Conservation (phyloP, 2,797 vertebrate genomes). For the Microctenopoma lineatum region DNA sequence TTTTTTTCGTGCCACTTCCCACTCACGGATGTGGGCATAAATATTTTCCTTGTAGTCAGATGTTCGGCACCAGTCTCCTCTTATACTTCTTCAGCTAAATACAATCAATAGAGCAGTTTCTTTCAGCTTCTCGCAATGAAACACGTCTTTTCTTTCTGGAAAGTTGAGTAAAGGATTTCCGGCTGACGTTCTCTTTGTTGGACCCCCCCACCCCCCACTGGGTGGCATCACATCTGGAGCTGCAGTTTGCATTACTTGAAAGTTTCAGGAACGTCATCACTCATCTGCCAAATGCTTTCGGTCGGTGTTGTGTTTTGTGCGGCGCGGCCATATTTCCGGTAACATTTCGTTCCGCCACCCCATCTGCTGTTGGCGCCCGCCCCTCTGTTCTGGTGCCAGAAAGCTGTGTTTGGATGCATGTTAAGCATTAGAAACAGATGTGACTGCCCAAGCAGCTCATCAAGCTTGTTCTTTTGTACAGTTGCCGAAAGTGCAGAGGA, state of each 20-base stretch:
- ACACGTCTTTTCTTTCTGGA: neutral
- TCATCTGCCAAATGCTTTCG: constrained; percentile 61
- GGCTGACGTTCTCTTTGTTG: constrained; percentile 28
- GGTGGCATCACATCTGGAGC: constrained; percentile 59
- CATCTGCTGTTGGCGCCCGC: constrained; percentile 69
- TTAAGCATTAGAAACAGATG: constrained; percentile 67
- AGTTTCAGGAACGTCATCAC: constrained; percentile 51
- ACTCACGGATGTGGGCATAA: too few species aligned
- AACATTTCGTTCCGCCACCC: constrained; percentile 71
- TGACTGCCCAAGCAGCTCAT: constrained; percentile 52
- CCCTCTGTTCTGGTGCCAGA: constrained; percentile 59
- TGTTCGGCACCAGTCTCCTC: too few species aligned
- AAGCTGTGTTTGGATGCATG: constrained; percentile 65
- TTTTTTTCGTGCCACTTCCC: too few species aligned
- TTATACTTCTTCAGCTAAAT: too few species aligned
- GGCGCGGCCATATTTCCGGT: constrained; percentile 60
- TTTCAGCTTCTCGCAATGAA: neutral
- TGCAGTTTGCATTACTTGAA: constrained; percentile 44
- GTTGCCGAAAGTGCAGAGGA: constrained; percentile 39
- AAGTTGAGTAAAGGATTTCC: neutral
- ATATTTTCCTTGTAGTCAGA: too few species aligned
- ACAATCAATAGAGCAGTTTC: neutral
- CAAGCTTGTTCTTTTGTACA: constrained; percentile 59
- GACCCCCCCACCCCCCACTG: constrained; percentile 23
- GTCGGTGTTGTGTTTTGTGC: constrained; percentile 52